Evolutionary conservation across 2,888 invertebrate species (phyloP).

Genomic region (Lottia scabra): DNA sequence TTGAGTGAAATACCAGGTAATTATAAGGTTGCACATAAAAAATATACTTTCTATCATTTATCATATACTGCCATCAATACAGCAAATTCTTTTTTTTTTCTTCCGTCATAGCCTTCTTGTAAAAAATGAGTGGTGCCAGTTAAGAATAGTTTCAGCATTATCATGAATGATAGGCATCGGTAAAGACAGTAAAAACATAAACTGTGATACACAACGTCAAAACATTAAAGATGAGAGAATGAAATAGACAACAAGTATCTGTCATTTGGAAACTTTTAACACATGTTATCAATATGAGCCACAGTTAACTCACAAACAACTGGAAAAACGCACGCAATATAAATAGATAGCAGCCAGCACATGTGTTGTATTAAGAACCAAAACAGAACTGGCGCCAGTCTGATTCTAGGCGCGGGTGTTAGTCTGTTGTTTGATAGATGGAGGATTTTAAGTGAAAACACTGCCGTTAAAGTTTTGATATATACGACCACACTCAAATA

Average conservation of each 20-base stretch:
- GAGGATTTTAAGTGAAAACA: constrained; percentile 35
- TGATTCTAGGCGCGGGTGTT: constrained; percentile 38
- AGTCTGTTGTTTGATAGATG: constrained; percentile 34
- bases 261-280: constrained; percentile 16
- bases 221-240: constrained; percentile 16
- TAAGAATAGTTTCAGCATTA: not conserved
- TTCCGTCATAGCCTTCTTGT: not conserved
- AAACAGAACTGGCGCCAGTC: constrained; percentile 53
- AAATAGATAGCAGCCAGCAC: constrained; percentile 42
- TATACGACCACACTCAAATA: constrained; percentile 3
- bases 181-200: constrained; percentile 14
- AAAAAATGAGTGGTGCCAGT: not conserved
- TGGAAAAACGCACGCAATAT: constrained; percentile 33
- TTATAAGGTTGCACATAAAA: too few species aligned
- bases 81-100: not conserved
- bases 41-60: too few species aligned
- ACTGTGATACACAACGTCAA: constrained; percentile 18
- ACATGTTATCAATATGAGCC: constrained; percentile 35
- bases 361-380: constrained; percentile 52
- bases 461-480: constrained; percentile 19
- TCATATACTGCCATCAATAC: too few species aligned
- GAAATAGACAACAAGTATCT: constrained; percentile 26
- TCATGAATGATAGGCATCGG: constrained; percentile 1
- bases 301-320: constrained; percentile 16
- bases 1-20: too few species aligned